A percentile compares a stretch with the other conserved stretches of the same genome.
phyloP scores from a whole-genome alignment of 1,140 invertebrate species.

The Megalopta genalis region DNA sequence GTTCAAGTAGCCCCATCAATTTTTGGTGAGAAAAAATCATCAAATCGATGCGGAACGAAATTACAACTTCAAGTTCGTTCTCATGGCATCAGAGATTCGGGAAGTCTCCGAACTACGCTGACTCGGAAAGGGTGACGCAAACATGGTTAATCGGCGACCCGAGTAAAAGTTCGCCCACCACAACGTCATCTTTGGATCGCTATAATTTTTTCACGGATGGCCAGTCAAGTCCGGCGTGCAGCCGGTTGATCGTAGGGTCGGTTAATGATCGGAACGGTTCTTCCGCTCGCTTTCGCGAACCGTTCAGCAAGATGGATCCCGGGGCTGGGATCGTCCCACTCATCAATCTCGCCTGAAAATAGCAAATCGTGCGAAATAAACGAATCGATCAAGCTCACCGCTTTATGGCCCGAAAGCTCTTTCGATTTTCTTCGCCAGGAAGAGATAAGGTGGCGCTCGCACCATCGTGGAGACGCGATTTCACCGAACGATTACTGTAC shows the following conservation, averaged over 20 bases:
- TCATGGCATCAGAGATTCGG: no score
- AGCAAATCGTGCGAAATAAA: background rate
- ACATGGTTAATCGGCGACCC: background rate
- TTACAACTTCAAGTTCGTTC: no score
- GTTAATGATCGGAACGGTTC: conserved; percentile 25
- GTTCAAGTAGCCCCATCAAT: no score
- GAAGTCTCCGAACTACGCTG: no score
- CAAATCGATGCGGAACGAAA: no score
- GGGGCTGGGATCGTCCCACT: background rate
- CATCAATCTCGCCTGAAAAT: conserved; percentile 6
- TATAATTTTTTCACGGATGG: conserved; percentile 23
- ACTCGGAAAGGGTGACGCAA: no score
- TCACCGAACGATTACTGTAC: no score
- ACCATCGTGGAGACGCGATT: background rate
- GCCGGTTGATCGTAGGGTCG: background rate
- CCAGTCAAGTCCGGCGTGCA: background rate
- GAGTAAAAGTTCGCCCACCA: background rate
- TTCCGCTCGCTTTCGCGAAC: conserved; percentile 13
- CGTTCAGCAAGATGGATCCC: conserved; percentile 11
- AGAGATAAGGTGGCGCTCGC: background rate
- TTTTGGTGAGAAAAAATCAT: no score
- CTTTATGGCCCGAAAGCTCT: no score
- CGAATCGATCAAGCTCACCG: background rate
- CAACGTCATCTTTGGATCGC: background rate
- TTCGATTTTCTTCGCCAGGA: no score